Base-by-base conservation (phyloP, 2,888 invertebrate species). In the Drosophila anomalata region DNA sequence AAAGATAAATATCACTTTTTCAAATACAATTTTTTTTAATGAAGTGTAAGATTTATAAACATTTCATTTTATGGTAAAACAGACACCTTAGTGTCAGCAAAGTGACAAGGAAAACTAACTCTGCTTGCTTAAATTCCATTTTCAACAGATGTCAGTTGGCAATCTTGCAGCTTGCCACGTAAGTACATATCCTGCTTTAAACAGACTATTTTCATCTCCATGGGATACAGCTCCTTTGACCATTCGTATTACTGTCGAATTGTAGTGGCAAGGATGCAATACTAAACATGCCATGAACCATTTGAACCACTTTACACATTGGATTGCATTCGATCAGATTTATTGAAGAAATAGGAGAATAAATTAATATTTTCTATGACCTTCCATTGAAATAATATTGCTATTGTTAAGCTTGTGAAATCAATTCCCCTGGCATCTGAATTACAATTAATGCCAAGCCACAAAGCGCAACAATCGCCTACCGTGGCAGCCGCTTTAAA, bases 401-500 rank as follows among this genome's bases (percentile, higher is more conserved):
- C n/a, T n/a, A 6, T 36, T 36, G 14, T n/a, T 36, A 7, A 8
- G 22, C 29, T n/a, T 12, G 41, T 7, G n/a, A 9, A 29, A 31
- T n/a, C 41, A 52, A 47, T 52, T 42, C 31, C 68, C 68, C 55
- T 20, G 17, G 31, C 56, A 54, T 36, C n/a, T n/a, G 36, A 7
- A n/a, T 36, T 7, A 36, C 36, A 36, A 36, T 36, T 36, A 36
- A 14, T 36, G 14, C 7, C 41, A 42, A 42, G 12, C 6, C 20
- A 26, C 50, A 29, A 41, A 41, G 42, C 60, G 60, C 53, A 53
- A 33, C 44, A 17, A 41, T 33, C 36, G 36, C 36, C 36, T 36
- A 36, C 36, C 36, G 14, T n/a, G 17, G 17, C n/a, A 8, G 9
- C 26, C 46, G 14, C 14, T 20, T 58, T 47, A 11, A 26, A 62